Base-by-base conservation (phyloP, 2,888 invertebrate species). In the Harmothoe impar region DNA sequence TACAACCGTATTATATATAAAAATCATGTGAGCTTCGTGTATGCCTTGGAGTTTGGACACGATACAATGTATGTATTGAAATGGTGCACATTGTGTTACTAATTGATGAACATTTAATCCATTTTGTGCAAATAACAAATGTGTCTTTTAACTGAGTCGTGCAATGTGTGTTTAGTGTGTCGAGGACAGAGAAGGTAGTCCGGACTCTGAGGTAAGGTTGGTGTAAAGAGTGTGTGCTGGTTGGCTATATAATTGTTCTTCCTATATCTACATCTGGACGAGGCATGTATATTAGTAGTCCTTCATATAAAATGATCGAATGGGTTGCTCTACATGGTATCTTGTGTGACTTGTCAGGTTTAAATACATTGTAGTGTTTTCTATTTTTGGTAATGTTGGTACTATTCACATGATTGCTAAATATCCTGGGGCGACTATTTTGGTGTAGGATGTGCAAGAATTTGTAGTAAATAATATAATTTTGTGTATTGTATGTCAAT, bases 171-270 rank as follows among this genome's bases (percentile, higher is more conserved):
- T 81, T 81, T 81, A 81, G 81, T 81, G 17, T 43, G 33, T 23
- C 81, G 20, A 7, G 72, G 72, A 72, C 25, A 25, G 15, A 33
- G 43, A 81, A 10, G 81, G 33, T 81, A 43, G 12, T n/a, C 81
- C 43, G 43, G 43, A 81, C 3, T 20, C 23, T 15, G 23, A 81
- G 81, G 81, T 81, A 81, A 81, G 81, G 23, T 0, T 0, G 81
- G 81, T 81, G 81, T 81, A 81, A 33, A 81, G 81, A 17, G 43
- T 81, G 81, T 77, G 77, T 81, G 81, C 5, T 35, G 81, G 3
- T 33, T 81, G 81, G 7, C n/a, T n/a, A n/a, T n/a, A n/a, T n/a
- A n/a, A n/a, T 81, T 81, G 81, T 33, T 23, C 35, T 77, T 77
- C 31, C 25, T 77, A 5, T 77, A 15, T 77, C 77, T 77, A 5